Conservation (phyloP, 2,797 vertebrate genomes). For the Diplodus sargus region DNA sequence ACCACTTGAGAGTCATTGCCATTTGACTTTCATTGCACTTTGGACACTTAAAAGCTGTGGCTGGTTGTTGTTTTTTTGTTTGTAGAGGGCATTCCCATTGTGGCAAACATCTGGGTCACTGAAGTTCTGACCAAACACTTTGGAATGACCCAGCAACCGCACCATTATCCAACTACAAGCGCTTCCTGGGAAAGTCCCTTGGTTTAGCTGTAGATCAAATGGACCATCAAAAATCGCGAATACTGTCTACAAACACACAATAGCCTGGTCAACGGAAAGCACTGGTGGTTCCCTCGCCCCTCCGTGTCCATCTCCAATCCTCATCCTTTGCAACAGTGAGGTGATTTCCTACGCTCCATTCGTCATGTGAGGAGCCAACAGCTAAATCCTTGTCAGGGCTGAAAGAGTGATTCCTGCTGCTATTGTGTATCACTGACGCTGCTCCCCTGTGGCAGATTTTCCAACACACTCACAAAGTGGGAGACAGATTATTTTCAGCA, state of each 20-base stretch:
- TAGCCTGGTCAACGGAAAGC: slow-evolving; percentile 45
- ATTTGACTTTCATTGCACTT: slow-evolving; percentile 63
- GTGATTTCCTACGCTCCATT: slow-evolving; percentile 60
- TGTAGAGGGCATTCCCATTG: slow-evolving; percentile 34
- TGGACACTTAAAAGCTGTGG: slow-evolving; percentile 48
- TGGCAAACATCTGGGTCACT: slow-evolving; percentile 15
- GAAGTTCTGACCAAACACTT: slow-evolving; percentile 33
- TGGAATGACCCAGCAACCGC: slow-evolving; percentile 32
- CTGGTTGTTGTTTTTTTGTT: slow-evolving; percentile 11
- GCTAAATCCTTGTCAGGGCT: slow-evolving; percentile 69
- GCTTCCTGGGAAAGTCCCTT: slow-evolving; percentile 48
- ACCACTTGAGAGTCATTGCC: slow-evolving; percentile 33
- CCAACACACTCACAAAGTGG: slow-evolving; percentile 55
- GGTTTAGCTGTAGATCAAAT: slow-evolving; percentile 44
- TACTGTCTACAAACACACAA: slow-evolving; percentile 14
- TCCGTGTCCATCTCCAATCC: slow-evolving; percentile 25
- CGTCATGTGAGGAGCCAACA: slow-evolving; percentile 55
- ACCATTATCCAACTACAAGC: slow-evolving; percentile 35
- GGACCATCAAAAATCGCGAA: slow-evolving; percentile 38
- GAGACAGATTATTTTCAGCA: slow-evolving; percentile 77
- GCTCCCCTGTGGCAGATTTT: slow-evolving; percentile 67
- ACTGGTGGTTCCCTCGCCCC: slow-evolving; percentile 39
- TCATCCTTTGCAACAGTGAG: slow-evolving; percentile 22
- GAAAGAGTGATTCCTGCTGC: slow-evolving; percentile 69
- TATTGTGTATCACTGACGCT: slow-evolving; percentile 55